Conservation (phyloP, 1,140 invertebrate genomes). For the Bombyx mandarina region DNA sequence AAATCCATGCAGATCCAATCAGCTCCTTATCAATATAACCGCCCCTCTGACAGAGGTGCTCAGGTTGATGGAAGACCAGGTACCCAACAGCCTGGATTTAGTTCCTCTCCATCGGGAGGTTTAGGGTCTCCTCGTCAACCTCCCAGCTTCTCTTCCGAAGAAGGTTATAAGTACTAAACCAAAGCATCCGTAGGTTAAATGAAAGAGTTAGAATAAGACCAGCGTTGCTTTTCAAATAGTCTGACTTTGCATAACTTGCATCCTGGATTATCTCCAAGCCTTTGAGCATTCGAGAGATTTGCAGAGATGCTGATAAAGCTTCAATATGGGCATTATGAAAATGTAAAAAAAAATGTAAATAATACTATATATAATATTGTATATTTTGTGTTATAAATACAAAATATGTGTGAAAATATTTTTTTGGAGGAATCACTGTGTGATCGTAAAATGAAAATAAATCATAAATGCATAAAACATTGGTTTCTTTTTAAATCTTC, state of each 20-base stretch:
- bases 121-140: constrained; percentile 49
- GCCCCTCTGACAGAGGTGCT: constrained; percentile 12
- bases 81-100: neutral
- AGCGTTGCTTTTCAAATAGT: too few species aligned
- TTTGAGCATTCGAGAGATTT: too few species aligned
- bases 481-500: too few species aligned
- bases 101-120: neutral
- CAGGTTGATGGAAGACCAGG: constrained; percentile 8
- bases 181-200: constrained; percentile 22
- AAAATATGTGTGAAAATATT: constrained; percentile 28
- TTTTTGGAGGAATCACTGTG: constrained; percentile 32
- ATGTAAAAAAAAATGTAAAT: constrained; percentile 25
- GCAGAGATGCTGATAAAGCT: neutral
- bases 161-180: constrained; percentile 59
- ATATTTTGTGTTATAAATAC: constrained; percentile 18
- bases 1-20: constrained; percentile 5
- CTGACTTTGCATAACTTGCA: too few species aligned
- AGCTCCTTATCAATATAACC: constrained; percentile 22
- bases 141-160: constrained; percentile 51
- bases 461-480: too few species aligned
- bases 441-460: constrained; percentile 19
- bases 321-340: constrained; percentile 24
- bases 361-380: constrained; percentile 28
- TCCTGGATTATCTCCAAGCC: too few species aligned
- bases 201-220: constrained; percentile 8